Conservation (phyloP, 1,140 invertebrate species). For the Zaprionus ghesquierei region DNA sequence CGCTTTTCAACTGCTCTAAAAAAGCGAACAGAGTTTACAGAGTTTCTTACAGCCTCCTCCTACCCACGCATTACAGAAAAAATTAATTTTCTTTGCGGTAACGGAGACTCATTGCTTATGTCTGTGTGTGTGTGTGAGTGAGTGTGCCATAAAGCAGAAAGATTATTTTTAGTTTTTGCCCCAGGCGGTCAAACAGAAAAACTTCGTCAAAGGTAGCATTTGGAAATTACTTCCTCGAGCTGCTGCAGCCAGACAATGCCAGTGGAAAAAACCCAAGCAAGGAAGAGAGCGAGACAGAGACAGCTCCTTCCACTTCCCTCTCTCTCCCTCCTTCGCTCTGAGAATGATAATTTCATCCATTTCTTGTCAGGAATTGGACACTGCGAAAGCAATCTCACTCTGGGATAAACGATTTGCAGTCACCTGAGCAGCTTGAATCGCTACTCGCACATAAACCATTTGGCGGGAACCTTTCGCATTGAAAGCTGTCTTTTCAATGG, state of each 20-base stretch:
- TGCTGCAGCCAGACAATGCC: neutral
- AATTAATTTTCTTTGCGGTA: constrained; percentile 26
- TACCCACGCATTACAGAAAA: neutral
- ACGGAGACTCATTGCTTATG: neutral
- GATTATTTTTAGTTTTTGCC: constrained; percentile 26
- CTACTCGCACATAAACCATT: constrained; percentile 29
- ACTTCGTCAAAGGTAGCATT: constrained; percentile 29
- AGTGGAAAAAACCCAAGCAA: neutral
- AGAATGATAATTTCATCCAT: constrained; percentile 41
- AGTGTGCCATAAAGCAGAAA: constrained; percentile 11
- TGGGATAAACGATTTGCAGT: constrained; percentile 44
- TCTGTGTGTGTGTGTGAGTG: neutral
- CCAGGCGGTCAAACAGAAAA: constrained; percentile 2
- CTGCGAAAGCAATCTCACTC: constrained; percentile 22
- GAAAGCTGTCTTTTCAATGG: constrained; percentile 34
- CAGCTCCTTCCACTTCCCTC: neutral
- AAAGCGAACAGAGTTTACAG: constrained; percentile 1
- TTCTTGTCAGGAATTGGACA: constrained; percentile 17
- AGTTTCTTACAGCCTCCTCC: neutral
- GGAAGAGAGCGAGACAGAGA: neutral
- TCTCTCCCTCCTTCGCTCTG: neutral
- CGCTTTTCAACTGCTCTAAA: neutral
- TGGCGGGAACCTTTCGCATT: constrained; percentile 15
- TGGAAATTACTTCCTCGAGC: constrained; percentile 15
- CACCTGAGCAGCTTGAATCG: constrained; percentile 20